phyloP scores from a whole-genome alignment of 2,888 invertebrate genomes.

The Entomobrya proxima region DNA sequence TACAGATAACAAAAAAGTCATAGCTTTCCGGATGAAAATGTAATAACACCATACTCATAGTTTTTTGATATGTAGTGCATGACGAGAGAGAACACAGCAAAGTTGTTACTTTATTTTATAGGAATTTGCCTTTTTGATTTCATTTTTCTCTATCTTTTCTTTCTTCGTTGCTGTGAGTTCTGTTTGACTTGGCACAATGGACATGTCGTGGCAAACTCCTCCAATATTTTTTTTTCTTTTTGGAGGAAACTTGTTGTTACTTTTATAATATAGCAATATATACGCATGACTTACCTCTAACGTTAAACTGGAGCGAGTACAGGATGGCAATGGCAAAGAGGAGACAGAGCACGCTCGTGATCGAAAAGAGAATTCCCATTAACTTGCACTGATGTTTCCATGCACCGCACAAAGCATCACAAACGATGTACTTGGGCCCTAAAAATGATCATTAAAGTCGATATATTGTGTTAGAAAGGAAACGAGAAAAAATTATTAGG shows the following conservation, averaged over 20 bases:
- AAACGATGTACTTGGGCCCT: conserved; percentile 75
- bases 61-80: no score
- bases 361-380: conserved; percentile 76
- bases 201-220: no score
- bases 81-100: no score
- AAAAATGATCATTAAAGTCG: conserved; percentile 69
- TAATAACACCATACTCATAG: no score
- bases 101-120: no score
- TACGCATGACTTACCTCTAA: conserved; percentile 73
- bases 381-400: conserved; percentile 76
- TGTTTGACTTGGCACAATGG: no score
- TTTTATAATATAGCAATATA: conserved; percentile 28
- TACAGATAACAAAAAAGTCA: no score
- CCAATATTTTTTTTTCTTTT: no score
- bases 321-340: conserved; percentile 75
- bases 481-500: conserved; percentile 57
- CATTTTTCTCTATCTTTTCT: not conserved
- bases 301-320: conserved; percentile 75
- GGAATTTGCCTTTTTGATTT: conserved; percentile 44
- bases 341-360: conserved; percentile 75
- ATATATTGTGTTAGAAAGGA: conserved; percentile 67
- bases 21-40: no score
- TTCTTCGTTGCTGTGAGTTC: not conserved
- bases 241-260: no score
- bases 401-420: conserved; percentile 75